Evolutionary conservation across 92 coral and sea anemone species (phyloP).

Genomic region (Siderastrea radians): DNA sequence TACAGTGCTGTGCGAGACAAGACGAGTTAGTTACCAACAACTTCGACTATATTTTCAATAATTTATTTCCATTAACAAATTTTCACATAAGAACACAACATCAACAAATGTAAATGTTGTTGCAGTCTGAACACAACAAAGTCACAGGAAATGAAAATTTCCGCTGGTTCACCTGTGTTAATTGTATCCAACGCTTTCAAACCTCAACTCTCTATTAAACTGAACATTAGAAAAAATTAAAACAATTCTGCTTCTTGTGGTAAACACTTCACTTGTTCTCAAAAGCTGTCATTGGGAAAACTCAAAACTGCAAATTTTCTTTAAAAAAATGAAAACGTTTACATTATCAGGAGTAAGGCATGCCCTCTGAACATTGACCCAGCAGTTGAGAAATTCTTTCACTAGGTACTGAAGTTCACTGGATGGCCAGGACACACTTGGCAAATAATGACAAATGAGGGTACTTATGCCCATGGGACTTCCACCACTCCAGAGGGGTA

Average conservation of each 20-base stretch:
- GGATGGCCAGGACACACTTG: background rate
- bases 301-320: background rate
- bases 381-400: background rate
- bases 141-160: background rate
- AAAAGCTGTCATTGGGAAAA: too few species aligned
- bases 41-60: background rate
- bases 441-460: background rate
- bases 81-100: background rate
- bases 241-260: too few species aligned
- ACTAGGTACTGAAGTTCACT: background rate
- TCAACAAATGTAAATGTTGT: background rate
- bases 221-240: too few species aligned
- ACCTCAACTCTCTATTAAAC: too few species aligned
- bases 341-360: too few species aligned
- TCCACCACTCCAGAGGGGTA: background rate
- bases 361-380: background rate
- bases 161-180: too few species aligned
- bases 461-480: background rate
- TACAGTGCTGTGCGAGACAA: background rate
- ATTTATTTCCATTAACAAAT: background rate
- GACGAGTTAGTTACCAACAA: background rate
- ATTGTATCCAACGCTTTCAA: too few species aligned
- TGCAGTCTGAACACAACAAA: background rate
- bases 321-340: background rate
- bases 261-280: background rate